A percentile compares a stretch with the other conserved stretches of the same genome.
These are phyloP conservation scores for Oreonectes daqikongensis DNA, from an alignment of 2,797 vertebrate species.

Conservation along the genomic window DNA sequence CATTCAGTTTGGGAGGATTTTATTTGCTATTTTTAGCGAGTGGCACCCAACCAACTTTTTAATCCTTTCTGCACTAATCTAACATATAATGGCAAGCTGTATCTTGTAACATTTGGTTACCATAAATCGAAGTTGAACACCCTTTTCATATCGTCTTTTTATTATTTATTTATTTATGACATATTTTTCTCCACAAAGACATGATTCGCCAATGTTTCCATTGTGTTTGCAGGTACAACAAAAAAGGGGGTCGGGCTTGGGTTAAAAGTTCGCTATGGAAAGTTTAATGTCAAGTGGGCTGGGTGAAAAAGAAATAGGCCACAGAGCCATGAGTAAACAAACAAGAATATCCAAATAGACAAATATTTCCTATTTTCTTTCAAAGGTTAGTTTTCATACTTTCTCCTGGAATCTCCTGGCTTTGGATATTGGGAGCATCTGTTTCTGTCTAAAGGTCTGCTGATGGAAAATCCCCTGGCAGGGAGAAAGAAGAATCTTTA, in stretches of 20 bases:
- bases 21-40: conserved; percentile 2
- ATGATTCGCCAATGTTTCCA: neutral
- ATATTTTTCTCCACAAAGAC: conserved; percentile 12
- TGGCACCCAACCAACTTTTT: neutral
- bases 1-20: neutral
- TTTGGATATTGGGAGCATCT: conserved; percentile 73
- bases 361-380: conserved; percentile 62
- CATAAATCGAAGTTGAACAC: neutral
- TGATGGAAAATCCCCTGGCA: conserved; percentile 80
- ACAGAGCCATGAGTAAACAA: conserved; percentile 21
- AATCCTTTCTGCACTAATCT: neutral
- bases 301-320: conserved; percentile 31
- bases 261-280: neutral
- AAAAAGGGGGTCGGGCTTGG: neutral
- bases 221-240: neutral
- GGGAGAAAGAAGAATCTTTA: conserved; percentile 59
- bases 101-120: neutral
- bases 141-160: neutral
- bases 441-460: conserved; percentile 78
- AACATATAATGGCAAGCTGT: neutral
- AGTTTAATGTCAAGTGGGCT: neutral
- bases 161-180: conserved; percentile 28
- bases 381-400: conserved; percentile 66
- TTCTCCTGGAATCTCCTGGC: conserved; percentile 68
- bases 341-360: conserved; percentile 30